Base-by-base conservation (phyloP, 2,797 vertebrate species). In the Urosaurus nigricauda region DNA sequence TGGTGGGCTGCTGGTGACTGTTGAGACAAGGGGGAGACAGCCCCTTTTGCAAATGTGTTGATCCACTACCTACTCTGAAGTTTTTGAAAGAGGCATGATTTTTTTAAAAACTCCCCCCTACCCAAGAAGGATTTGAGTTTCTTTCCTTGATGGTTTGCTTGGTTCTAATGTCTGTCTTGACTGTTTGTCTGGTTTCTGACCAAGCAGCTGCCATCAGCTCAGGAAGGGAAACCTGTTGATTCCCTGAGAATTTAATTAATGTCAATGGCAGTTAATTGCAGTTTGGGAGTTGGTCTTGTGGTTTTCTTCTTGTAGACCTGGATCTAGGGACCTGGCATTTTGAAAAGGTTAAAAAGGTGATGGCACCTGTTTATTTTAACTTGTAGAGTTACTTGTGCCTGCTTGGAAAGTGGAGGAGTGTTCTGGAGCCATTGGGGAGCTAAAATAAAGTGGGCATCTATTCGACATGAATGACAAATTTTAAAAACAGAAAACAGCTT, bases 1-100 rank as follows among this genome's bases (percentile, higher is more conserved):
- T 17, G 60, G 93, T 95, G 93, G 91, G 16, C 91, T 95, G 13
- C 91, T 95, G 91, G 94, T 83, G 89, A 89, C 90, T 81, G 84
- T 3, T 94, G 88, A 79, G 79, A 85, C n/a, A 24, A 91, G 85
- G 21, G 21, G 53, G 40, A 77, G n/a, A 29, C 2, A 2, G 2
- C 11, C 1, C 58, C 35, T 12, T 43, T 56, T 56, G 0, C 84
- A 86, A 37, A 26, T 81, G 56, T 56, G 47, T n/a, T 5, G 47
- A 82, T 65, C 26, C 32, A n/a, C 58, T 9, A 60, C 19, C 40
- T 37, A 19, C 43, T 87, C 51, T 26, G 21, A 74, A 51, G 37
- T 53, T 83, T 75, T 75, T 65, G 53, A 73, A 89, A 56, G 14
- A 70, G n/a, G 47, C 43, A 24, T 1, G 2, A 13, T 68, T 68